Evolutionary conservation across 1,140 invertebrate genomes (phyloP), one percentile per base, ranked within the genome.

Genomic region (Asobara japonica): DNA sequence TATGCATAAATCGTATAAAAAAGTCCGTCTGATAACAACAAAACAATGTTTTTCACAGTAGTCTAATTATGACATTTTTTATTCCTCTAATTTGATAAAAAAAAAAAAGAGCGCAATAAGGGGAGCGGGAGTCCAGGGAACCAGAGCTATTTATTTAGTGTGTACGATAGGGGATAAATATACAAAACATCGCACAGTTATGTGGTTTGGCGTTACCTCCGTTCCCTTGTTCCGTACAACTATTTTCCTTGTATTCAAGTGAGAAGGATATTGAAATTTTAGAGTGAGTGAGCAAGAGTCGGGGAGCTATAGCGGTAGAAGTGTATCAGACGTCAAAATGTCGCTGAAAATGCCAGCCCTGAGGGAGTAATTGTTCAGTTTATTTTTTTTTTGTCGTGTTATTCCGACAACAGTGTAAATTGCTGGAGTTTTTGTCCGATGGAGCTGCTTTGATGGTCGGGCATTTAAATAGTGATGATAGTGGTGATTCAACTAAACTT

Each of bases 341-440:
- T 69, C 66, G 66, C 66, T 69, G 45, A 69, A 69, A 69, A 69
- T 48, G 66, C 66, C 48, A 69, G 60, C 66, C 45, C 66, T 45
- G 41, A 69, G 6, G 25, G 25, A 69, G 29, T 60, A 69, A 69
- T 69, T 27, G 30, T 69, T 51, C 29, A 29, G 65, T n/a, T n/a
- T 67, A 48, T 25, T 48, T 67, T n/a, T 41, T 31, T 8, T 33
- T 20, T 41, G 27, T 61, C 36, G n/a, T 56, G n/a, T 45, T 16
- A 45, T 45, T 18, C 7, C 5, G 7, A 16, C n/a, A 45, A 45
- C 16, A 10, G 62, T 65, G 30, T 65, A 18, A 25, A 61, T 61
- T 29, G 20, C n/a, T 3, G 1, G 29, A 38, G 10, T 22, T 41
- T 66, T 27, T 48, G 27, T 27, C 20, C 10, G 11, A 41, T 30